Base-by-base conservation (phyloP, 2,113 vertebrate genomes). In the Octodon degus region DNA sequence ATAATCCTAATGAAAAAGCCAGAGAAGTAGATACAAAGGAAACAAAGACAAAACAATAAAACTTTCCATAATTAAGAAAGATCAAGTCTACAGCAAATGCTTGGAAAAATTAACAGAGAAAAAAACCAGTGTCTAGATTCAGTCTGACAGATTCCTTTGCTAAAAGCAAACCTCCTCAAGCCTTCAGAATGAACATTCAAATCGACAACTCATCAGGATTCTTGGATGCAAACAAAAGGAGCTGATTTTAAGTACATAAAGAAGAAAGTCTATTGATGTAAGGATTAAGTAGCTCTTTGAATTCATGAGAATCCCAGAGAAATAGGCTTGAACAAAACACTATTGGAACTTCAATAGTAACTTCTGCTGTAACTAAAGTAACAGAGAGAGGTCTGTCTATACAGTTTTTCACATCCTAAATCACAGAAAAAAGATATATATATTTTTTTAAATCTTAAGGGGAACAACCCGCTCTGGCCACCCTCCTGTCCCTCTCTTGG, bases 1-100 rank as follows among this genome's bases (percentile, higher is more conserved):
- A 58, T 74, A 74, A 95, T 60, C 13, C 47, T 67, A 65, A 67
- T 40, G 22, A 93, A 94, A 80, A 84, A 91, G 27, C 1, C 20
- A 58, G 8, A 80, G 63, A 25, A 76, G 7, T n/a, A 2, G 10
- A 63, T n/a, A 53, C 11, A 74, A 24, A 93, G 25, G 22, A 91
- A 85, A 87, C 62, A 94, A 76, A 86, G 27, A 83, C 10, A 91
- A 22, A 22, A 90, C 32, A 50, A 63, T n/a, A 85, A 93, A 80
- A 91, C 4, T 91, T 55, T 68, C 16, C 14, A 81, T 55, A 89
- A 91, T 81, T 63, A 89, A 94, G 55, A 89, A 89, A 89, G 13
- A 72, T 62, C 2, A 72, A 19, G 19, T 58, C 22, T 80, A 65
- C 1, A 92, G 13, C 53, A 86, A 89, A 81, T 37, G 37, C n/a